These are phyloP conservation scores for Platalea minor DNA, from an alignment of 2,797 vertebrate species.

Conservation along the genomic window DNA sequence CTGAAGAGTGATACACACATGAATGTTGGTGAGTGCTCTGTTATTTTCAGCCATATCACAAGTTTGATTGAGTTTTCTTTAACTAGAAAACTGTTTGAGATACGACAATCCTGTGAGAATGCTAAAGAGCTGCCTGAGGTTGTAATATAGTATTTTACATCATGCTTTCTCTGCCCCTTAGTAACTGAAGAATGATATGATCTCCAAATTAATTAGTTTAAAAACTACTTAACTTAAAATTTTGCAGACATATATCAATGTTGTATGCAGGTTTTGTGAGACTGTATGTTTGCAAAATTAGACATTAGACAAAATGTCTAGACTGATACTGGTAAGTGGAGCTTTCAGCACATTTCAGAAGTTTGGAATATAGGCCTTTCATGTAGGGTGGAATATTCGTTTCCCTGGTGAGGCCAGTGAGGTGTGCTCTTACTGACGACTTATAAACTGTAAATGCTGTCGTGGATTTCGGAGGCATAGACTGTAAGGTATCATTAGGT, in stretches of 20 bases:
- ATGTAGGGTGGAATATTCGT: background rate
- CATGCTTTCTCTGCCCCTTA: background rate
- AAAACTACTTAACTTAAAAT: background rate
- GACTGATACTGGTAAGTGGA: background rate
- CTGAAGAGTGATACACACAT: background rate
- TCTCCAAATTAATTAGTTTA: background rate
- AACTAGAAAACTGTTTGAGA: background rate
- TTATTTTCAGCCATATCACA: background rate
- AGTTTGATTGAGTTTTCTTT: background rate
- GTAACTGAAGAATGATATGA: background rate
- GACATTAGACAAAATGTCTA: background rate
- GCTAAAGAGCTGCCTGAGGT: background rate
- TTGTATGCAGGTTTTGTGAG: background rate
- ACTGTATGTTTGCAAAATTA: background rate
- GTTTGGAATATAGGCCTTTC: background rate
- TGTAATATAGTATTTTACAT: background rate
- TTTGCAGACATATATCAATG: background rate
- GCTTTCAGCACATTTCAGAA: background rate
- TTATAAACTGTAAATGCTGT: background rate
- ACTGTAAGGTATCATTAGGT: background rate
- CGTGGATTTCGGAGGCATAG: background rate
- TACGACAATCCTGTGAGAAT: background rate
- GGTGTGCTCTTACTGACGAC: background rate
- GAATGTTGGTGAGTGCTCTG: background rate
- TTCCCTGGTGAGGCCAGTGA: background rate